Base-by-base conservation (phyloP, 2,888 invertebrate species). In the Agrochola lota region DNA sequence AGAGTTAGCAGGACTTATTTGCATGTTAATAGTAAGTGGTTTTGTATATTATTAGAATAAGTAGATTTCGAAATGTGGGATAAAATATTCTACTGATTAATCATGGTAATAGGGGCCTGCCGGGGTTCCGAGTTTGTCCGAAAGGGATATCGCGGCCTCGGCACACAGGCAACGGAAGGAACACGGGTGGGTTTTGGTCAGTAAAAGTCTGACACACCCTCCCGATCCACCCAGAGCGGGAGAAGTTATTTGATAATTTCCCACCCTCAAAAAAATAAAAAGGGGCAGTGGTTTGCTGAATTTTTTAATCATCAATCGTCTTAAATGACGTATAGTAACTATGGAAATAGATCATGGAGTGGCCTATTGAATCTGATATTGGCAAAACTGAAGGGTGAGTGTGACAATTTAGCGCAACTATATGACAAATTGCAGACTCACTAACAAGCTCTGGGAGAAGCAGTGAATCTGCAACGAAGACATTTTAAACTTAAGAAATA, bases 1-100 rank as follows among this genome's bases (percentile, higher is more conserved):
- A 97, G 97, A 90, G 97, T 98, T 93, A 97, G 98, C 93, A 96
- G 97, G 90, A 97, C 97, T 68, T 97, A 97, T 90, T 95, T 98
- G 81, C 97, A 97, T 91, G 97, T 98, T 84, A 97, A 98, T 91
- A 98, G 98, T 98, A 95, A 95, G 96, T 88, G 55, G 15, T 35
- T 1, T 64, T 78, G 35, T 20, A 20, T 52, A 8, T 17, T 6
- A n/a, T 55, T 55, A 35, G 35, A 55, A 5, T 15, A 30, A 35
- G 8, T 49, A 49, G 30, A 30, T 52, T 15, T 23, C 0, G 8
- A 52, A 66, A 66, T 11, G 12, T 26, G 26, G 46, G 26, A 6
- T n/a, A 20, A 20, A 67, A 9, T 67, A 67, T 46, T 26, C 43
- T 9, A 43, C 11, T 43, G 43, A 40, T 40, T 15, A n/a, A 23